Evolutionary conservation across 2,888 invertebrate genomes (phyloP), one percentile per base, ranked within the genome.

Genomic region (Gasteruption jaculator): DNA sequence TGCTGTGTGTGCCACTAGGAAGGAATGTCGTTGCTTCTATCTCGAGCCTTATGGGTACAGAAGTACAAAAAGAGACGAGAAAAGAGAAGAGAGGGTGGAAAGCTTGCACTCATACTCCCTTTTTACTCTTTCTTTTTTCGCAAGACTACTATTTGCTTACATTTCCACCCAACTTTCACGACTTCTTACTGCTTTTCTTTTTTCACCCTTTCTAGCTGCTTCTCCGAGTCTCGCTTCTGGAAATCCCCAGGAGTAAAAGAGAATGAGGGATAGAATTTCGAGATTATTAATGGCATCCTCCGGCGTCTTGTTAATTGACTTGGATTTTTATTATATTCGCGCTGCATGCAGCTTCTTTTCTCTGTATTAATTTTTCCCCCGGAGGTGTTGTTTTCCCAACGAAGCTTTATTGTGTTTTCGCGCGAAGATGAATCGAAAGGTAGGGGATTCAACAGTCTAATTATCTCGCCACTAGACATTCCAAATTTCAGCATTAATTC

Each of bases 301-400:
- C 51, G 57, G 58, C 58, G 58, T 58, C 48, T 49, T 57, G 58
- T 63, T 63, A 63, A 63, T 63, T 63, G 63, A 63, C 63, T 60
- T 39, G 57, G 58, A 63, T 61, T 63, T n/a, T 63, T 63, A 61
- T 63, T 63, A 60, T 58, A 48, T 50, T 54, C 50, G 48, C 52
- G 50, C 52, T 53, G n/a, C n/a, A n/a, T n/a, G n/a, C n/a, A n/a
- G n/a, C n/a, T n/a, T n/a, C n/a, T n/a, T n/a, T n/a, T n/a, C n/a
- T n/a, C n/a, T n/a, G n/a, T n/a, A n/a, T n/a, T n/a, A n/a, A n/a
- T n/a, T n/a, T n/a, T n/a, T n/a, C n/a, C n/a, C n/a, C n/a, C n/a
- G n/a, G n/a, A n/a, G n/a, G n/a, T n/a, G n/a, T n/a, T n/a, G n/a
- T n/a, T n/a, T n/a, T n/a, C n/a, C n/a, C n/a, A n/a, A n/a, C n/a